Evolutionary conservation across 2,113 vertebrate species (phyloP), one percentile per base, ranked within the genome.

Genomic region (Serinus canaria): DNA sequence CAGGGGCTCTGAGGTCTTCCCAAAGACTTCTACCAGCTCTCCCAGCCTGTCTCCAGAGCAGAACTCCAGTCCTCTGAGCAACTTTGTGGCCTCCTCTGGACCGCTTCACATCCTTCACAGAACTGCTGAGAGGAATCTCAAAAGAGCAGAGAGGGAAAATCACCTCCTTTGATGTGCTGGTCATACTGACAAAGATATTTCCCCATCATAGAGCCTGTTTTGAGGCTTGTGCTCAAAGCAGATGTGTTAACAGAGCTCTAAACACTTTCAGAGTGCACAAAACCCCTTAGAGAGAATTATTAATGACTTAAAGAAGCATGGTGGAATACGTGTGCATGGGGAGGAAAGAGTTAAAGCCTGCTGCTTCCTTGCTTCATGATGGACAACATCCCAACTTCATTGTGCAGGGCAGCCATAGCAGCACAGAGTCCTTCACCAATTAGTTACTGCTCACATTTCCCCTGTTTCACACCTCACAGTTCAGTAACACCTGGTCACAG

Each of bases 401-500:
- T 83, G 70, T 69, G 46, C 21, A 6, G 50, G 85, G 27, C 63
- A 77, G 63, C 16, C 41, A 13, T 0, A 59, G 66, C 18, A 43
- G 19, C 37, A 30, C 50, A 47, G 35, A 52, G 30, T 83, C 70
- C 11, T 90, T 70, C 70, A 33, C 59, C 67, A 83, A 59, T 86
- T 86, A 93, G 55, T 55, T 83, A 64, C 75, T 70, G 75, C 39
- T 80, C 63, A 49, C n/a, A 90, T 90, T 74, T 83, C 67, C 35
- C 44, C 63, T 37, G 41, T 90, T 95, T 77, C 59, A 88, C 67
- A 86, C 83, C 82, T 97, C 89, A 92, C 22, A 62, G 50, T 41
- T 68, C 9, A 74, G 28, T 21, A 41, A 50, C 8, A 10, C 23
- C 37, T 77, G 46, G 44, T 41, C 55, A 73, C 50, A 93, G 75